Base-by-base conservation (phyloP, 2,797 vertebrate species). In the Sciaenops ocellatus region DNA sequence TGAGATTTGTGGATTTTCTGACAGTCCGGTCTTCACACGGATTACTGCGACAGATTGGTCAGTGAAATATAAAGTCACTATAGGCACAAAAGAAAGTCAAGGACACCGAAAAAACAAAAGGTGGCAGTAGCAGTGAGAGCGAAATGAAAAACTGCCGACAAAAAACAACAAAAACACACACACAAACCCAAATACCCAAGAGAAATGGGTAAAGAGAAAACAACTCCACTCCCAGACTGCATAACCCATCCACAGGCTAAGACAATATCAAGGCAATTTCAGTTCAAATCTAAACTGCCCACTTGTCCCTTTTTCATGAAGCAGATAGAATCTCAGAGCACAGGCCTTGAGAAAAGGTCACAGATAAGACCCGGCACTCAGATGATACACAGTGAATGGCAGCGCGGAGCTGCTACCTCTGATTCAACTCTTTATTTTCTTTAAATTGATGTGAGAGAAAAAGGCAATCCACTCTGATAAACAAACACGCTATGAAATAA, bases 181-280 rank as follows among this genome's bases (percentile, higher is more conserved):
- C 34, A 38, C 34, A 38, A 2, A 38, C 12, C 3, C 42, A 79
- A 85, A 68, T 51, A 62, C 72, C 80, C 75, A 64, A 52, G 82
- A 89, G 79, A 90, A 91, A 88, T 63, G 61, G 82, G 76, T 71
- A 47, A 79, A 77, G 72, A 80, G 77, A 91, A 90, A 92, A 90
- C 85, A 91, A 84, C 74, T 85, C 63, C 64, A 60, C 72, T 90
- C 73, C 41, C 86, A 61, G 82, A 87, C 61, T 82, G 87, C 74
- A 85, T 78, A 85, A 83, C 76, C 83, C 79, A 82, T 87, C 90
- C 82, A 89, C 62, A 87, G 76, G 81, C 85, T 87, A 80, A 93
- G 92, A 91, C 92, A 94, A 94, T 93, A 93, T 94, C 91, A 89
- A 93, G 90, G 89, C 93, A 94, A 95, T 94, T 94, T 92, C 89